phyloP scores from a whole-genome alignment of 23 tunicate species.

The Botrylloides violaceus region DNA sequence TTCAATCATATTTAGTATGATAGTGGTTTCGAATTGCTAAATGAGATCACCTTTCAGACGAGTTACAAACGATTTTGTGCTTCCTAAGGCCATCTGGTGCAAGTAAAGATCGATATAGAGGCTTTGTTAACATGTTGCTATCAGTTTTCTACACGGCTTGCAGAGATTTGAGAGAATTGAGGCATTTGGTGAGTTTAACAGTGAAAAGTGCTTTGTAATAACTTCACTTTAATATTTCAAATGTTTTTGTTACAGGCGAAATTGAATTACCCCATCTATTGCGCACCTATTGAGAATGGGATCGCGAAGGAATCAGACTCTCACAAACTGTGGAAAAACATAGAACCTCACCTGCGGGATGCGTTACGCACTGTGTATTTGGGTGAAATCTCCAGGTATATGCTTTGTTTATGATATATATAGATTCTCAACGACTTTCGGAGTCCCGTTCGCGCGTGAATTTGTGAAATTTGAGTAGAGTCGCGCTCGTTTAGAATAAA shows the following conservation, averaged over 20 bases:
- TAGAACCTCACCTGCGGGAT: constrained; percentile 46
- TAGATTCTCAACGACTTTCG: no score
- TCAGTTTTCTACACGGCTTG: constrained; percentile 57
- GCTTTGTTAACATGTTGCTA: constrained; percentile 40
- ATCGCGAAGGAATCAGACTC: constrained; percentile 24
- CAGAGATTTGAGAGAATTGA: constrained; percentile 62
- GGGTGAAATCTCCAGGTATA: constrained; percentile 34
- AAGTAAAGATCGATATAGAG: constrained; percentile 38
- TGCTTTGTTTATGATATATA: not conserved
- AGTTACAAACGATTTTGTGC: constrained; percentile 47
- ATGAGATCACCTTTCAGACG: constrained; percentile 24
- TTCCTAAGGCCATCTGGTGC: constrained; percentile 46
- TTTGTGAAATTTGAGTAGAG: no score
- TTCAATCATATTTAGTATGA: not conserved
- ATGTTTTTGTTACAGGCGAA: constrained; percentile 38
- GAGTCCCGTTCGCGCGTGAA: no score
- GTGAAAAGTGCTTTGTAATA: not conserved
- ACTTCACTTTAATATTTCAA: not conserved
- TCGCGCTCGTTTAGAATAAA: no score
- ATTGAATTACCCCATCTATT: constrained; percentile 43
- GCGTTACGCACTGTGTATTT: constrained; percentile 54
- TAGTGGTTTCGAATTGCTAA: not conserved
- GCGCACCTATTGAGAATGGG: constrained; percentile 40
- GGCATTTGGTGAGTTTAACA: constrained; percentile 37
- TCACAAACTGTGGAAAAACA: constrained; percentile 54